Evolutionary conservation across 2,888 invertebrate genomes (phyloP).

Genomic region (Microplitis manilae): DNA sequence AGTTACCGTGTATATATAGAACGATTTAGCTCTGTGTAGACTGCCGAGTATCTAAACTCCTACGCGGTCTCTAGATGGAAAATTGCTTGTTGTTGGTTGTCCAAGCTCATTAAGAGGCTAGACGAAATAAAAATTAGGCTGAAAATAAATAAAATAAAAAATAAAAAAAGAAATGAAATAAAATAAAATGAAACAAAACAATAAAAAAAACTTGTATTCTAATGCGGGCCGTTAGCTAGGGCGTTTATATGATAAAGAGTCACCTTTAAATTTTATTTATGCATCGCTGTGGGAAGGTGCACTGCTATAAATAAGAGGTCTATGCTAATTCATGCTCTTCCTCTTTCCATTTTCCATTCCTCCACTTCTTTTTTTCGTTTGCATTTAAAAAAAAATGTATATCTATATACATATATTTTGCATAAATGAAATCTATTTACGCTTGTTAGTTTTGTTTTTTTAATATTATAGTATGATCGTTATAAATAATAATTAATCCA

Average conservation of each 20-base stretch:
- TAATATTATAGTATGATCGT: background rate
- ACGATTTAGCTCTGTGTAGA: background rate
- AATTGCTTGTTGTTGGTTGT: background rate
- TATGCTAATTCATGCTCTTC: slow-evolving; percentile 54
- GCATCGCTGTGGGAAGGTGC: slow-evolving; percentile 52
- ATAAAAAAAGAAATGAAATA: background rate
- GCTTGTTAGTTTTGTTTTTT: background rate
- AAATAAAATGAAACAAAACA: background rate
- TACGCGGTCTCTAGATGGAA: background rate
- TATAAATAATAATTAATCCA: background rate
- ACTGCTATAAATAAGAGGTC: slow-evolving; percentile 60
- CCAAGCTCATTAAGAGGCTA: background rate
- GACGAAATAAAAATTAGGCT: background rate
- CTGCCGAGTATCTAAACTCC: background rate
- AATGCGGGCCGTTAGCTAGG: slow-evolving; percentile 39
- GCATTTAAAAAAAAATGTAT: background rate
- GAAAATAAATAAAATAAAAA: background rate
- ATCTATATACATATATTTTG: background rate
- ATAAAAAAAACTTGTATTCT: slow-evolving; percentile 24
- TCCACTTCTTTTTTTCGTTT: slow-evolving; percentile 28
- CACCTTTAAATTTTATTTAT: slow-evolving; percentile 65
- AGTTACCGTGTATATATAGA: background rate
- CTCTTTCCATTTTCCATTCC: slow-evolving; percentile 35
- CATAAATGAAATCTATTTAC: background rate
- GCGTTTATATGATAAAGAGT: slow-evolving; percentile 67